These are phyloP conservation scores for Macropis europaea DNA, from an alignment of 2,888 invertebrate genomes.

Conservation along the genomic window DNA sequence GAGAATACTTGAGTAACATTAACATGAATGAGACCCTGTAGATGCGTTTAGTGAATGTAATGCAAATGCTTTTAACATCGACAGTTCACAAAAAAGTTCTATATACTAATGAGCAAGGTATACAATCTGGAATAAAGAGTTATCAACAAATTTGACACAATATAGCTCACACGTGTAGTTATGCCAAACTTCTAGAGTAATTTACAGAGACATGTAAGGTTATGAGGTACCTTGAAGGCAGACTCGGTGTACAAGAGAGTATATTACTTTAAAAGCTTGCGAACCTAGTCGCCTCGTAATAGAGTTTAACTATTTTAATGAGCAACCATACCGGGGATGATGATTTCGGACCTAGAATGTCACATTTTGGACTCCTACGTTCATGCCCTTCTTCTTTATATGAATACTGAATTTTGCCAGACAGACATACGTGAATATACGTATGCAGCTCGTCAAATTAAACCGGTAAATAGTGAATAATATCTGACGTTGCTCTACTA, in stretches of 20 bases:
- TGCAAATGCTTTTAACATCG: not conserved
- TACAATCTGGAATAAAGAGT: slow-evolving; percentile 31
- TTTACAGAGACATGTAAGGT: slow-evolving; percentile 59
- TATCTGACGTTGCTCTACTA: slow-evolving; percentile 3
- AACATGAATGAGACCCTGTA: too few relatives aligned
- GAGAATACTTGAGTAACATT: too few relatives aligned
- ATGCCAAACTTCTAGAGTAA: slow-evolving; percentile 55
- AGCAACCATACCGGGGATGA: slow-evolving; percentile 55
- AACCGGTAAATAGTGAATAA: slow-evolving; percentile 16
- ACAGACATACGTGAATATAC: slow-evolving; percentile 8
- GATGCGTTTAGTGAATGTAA: not conserved
- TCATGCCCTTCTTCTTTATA: slow-evolving; percentile 15
- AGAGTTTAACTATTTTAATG: slow-evolving; percentile 71
- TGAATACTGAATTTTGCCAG: slow-evolving; percentile 40
- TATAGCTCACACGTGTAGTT: slow-evolving; percentile 51
- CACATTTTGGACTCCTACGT: slow-evolving; percentile 37
- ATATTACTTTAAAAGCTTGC: slow-evolving; percentile 51
- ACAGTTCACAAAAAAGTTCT: too few relatives aligned
- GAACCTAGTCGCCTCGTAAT: slow-evolving; percentile 63
- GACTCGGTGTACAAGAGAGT: slow-evolving; percentile 58
- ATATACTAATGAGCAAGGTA: slow-evolving; percentile 29
- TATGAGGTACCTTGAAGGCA: slow-evolving; percentile 42
- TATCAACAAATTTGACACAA: slow-evolving; percentile 31
- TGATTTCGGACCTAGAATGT: slow-evolving; percentile 52
- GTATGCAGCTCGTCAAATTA: slow-evolving; percentile 37